phyloP scores from a whole-genome alignment of 1,140 invertebrate species.

The Hetaerina americana region DNA sequence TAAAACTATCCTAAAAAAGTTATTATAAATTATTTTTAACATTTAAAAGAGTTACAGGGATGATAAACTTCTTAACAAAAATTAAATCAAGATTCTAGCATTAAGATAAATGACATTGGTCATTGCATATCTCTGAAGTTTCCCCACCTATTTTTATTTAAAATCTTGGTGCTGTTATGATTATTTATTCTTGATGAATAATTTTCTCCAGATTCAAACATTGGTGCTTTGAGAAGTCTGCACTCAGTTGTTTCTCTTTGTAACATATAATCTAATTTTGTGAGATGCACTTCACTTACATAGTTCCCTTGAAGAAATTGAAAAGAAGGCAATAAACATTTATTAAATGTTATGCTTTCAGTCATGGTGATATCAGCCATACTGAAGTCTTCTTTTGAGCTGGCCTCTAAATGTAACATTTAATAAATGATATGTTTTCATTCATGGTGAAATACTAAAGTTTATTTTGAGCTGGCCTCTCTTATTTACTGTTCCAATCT shows the following conservation, averaged over 20 bases:
- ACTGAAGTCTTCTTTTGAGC: not conserved
- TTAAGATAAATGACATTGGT: not conserved
- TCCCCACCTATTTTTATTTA: not conserved
- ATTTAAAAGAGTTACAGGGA: not conserved
- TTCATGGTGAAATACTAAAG: too few relatives aligned
- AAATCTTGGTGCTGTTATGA: not conserved
- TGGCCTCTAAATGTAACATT: too few relatives aligned
- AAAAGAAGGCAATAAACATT: not conserved
- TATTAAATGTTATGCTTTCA: not conserved
- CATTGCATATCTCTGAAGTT: not conserved
- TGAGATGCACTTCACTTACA: not conserved
- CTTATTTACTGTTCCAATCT: too few relatives aligned
- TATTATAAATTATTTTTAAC: not conserved
- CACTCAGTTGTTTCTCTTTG: not conserved
- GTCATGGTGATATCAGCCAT: not conserved
- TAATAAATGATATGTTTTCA: too few relatives aligned
- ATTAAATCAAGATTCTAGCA: not conserved
- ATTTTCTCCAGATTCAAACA: not conserved
- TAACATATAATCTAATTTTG: not conserved
- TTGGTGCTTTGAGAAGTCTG: not conserved
- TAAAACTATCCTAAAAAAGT: not conserved
- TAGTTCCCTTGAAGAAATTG: not conserved
- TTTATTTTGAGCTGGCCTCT: too few relatives aligned
- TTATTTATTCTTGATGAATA: not conserved
- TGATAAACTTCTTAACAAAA: not conserved